A percentile compares a stretch with the other conserved stretches of the same genome.
Evolutionary conservation across 2,888 invertebrate genomes (phyloP).

Genomic region (Pterostichus madidus): DNA sequence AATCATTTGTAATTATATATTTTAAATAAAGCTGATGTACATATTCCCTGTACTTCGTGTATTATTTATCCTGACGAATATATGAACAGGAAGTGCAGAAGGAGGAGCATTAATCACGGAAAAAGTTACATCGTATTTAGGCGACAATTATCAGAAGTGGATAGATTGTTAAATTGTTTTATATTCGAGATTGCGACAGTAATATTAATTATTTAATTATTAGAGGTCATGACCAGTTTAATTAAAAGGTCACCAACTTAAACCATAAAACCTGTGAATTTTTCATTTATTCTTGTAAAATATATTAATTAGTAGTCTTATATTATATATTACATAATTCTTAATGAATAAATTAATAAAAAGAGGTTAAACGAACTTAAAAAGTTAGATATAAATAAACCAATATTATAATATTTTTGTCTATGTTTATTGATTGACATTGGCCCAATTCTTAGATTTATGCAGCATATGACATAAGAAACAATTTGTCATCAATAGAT

Average conservation of each 20-base stretch:
- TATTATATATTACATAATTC: neutral
- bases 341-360: neutral
- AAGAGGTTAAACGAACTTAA: neutral
- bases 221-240: conserved; percentile 25
- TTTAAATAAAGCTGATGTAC: no score
- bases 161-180: no score
- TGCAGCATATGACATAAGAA: neutral
- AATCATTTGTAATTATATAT: no score
- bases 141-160: no score
- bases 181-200: no score
- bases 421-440: neutral
- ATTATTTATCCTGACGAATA: no score
- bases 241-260: conserved; percentile 42
- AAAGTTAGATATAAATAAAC: neutral
- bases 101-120: no score
- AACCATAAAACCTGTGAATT: conserved; percentile 6
- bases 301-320: neutral
- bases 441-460: neutral
- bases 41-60: no score
- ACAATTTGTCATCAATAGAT: neutral
- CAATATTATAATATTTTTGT: neutral
- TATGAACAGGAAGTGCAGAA: no score
- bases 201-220: conserved; percentile 46
- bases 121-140: no score
- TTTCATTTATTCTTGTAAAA: neutral